Percentiles rank a stretch among this genome's conserved stretches.
These are phyloP conservation scores for Syngnathus scovelli DNA, from an alignment of 2,113 vertebrate genomes.

Conservation along the genomic window DNA sequence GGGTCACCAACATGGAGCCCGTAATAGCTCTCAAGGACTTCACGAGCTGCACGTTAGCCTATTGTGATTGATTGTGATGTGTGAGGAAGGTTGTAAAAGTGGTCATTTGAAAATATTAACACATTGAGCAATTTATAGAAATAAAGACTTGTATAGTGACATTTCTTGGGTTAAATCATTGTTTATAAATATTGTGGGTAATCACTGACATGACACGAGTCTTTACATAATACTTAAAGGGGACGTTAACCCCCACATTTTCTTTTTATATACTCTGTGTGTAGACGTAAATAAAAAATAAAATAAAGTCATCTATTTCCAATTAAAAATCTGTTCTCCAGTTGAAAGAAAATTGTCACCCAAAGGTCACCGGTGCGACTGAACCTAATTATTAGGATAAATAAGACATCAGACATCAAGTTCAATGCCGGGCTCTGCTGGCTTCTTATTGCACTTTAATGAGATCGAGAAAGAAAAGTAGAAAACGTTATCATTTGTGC, in stretches of 20 bases:
- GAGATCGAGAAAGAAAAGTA: slow-evolving; percentile 20
- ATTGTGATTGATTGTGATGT: slow-evolving; percentile 8
- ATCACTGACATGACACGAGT: not conserved
- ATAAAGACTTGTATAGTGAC: no score
- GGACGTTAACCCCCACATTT: no score
- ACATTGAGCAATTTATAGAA: no score
- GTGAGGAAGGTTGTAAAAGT: no score
- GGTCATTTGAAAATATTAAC: no score
- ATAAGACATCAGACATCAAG: not conserved
- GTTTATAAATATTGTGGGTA: no score
- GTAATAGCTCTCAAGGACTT: not conserved
- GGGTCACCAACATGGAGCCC: no score
- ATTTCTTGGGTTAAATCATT: no score
- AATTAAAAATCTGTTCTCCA: slow-evolving; percentile 35
- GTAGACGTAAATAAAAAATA: no score
- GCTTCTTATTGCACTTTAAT: slow-evolving; percentile 23
- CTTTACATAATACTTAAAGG: not conserved
- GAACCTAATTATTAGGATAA: slow-evolving; percentile 7
- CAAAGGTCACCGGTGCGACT: slow-evolving; percentile 28
- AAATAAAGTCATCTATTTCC: slow-evolving; percentile 37
- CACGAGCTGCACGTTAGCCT: slow-evolving; percentile 37
- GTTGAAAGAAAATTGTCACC: slow-evolving; percentile 16
- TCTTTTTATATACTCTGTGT: no score
- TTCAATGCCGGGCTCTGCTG: slow-evolving; percentile 3
- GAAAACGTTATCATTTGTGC: slow-evolving; percentile 35